Evolutionary conservation across 2,113 vertebrate genomes (phyloP), one percentile per base, ranked within the genome.

Genomic region (Thomomys bottae): DNA sequence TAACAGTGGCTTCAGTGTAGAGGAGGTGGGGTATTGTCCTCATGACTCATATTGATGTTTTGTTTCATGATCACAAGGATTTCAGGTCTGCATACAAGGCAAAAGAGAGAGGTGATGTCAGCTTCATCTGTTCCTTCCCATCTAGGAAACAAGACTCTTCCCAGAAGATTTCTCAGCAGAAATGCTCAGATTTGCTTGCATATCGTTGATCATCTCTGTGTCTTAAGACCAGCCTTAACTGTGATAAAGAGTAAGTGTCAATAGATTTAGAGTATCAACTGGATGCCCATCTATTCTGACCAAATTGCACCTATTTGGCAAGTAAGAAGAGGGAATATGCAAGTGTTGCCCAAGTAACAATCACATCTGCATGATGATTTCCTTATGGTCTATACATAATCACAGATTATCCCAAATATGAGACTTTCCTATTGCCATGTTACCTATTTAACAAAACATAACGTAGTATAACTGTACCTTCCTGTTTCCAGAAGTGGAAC

Each of bases 81-180:
- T 75, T 85, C 66, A 72, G 36, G 30, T 90, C 78, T 90, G 45
- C 28, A 21, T 84, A 80, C 57, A 87, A 72, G 73, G 49, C 42
- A 76, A 70, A 71, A 28, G 8, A 36, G 30, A 68, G 32, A 21
- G 3, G n/a, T 8, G 24, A 8, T 54, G 26, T 40, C 68, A 76
- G 30, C 42, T 34, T 45, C 21, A 23, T 77, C 76, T 75, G 54
- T 30, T 38, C 28, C 49, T 66, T 89, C 57, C 18, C 45, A 7
- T 54, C 86, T 67, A 42, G 61, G 91, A 84, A 91, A 38, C 57
- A 87, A 87, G 77, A 70, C 3, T 91, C 79, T 63, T 30, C 73
- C 49, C 49, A 54, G 49, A 54, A 88, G 70, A 64, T 66, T 71
- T 89, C 72, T 76, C 77, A 57, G 34, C 57, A 92, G 72, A 87